These are phyloP conservation scores for Chaetodon trifascialis DNA, from an alignment of 2,113 vertebrate genomes.

Conservation along the genomic window DNA sequence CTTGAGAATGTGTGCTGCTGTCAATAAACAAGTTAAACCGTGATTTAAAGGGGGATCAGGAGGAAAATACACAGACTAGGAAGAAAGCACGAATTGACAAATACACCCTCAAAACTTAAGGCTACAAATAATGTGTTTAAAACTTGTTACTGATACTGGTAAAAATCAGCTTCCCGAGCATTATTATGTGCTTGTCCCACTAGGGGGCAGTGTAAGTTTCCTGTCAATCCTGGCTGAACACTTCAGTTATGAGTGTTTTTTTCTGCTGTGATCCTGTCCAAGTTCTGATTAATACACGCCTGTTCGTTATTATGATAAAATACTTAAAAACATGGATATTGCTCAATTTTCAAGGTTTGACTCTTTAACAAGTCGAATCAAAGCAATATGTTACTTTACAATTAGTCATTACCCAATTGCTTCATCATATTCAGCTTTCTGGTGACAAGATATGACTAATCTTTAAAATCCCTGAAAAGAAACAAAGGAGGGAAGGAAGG, in stretches of 20 bases:
- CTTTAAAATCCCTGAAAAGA: slow-evolving; percentile 39
- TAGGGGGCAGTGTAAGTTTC: slow-evolving; percentile 48
- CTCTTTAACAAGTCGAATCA: slow-evolving; percentile 21
- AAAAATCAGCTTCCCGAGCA: neutral
- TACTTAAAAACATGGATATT: neutral
- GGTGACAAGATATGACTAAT: slow-evolving; percentile 59
- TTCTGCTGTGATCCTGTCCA: neutral
- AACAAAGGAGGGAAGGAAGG: slow-evolving; percentile 79
- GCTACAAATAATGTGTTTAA: neutral
- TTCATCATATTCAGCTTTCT: slow-evolving; percentile 22
- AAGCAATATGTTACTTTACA: slow-evolving; percentile 24
- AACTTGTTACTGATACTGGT: neutral
- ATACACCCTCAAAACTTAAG: no score
- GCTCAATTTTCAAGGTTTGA: neutral
- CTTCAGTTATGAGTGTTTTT: neutral
- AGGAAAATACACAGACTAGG: neutral
- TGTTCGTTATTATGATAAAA: slow-evolving; percentile 2
- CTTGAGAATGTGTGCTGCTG: no score
- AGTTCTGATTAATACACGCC: neutral
- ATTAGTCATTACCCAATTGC: slow-evolving; percentile 34
- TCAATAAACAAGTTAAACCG: neutral
- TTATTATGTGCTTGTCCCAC: slow-evolving; percentile 22
- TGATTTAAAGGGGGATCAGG: neutral
- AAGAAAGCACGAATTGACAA: neutral
- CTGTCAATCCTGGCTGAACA: neutral